Conservation (phyloP, 2,113 vertebrate species). For the Vireo altiloquus region DNA sequence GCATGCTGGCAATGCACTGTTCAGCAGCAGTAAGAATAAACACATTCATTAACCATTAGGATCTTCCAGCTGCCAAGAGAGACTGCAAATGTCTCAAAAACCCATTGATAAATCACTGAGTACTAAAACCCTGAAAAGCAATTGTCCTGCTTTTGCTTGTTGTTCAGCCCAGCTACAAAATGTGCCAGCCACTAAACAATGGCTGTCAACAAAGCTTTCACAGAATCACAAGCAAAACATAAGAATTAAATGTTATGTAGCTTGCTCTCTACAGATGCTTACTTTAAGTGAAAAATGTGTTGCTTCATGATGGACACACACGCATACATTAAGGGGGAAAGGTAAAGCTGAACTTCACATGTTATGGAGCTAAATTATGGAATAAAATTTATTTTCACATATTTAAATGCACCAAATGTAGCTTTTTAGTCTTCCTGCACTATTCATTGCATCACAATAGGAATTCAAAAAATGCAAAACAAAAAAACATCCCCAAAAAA, state of each 20-base stretch:
- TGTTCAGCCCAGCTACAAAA: slow-evolving; percentile 6
- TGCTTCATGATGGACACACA: background rate
- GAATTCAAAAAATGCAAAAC: background rate
- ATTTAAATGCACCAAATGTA: background rate
- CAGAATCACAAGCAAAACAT: background rate
- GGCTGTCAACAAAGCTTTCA: background rate
- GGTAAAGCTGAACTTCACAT: background rate
- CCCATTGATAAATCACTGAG: background rate
- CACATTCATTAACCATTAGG: slow-evolving; percentile 28
- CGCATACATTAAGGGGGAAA: background rate
- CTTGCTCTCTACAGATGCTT: background rate
- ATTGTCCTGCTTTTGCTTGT: background rate
- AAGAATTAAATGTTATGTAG: background rate
- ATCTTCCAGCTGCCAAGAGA: slow-evolving; percentile 29
- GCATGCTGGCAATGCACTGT: background rate
- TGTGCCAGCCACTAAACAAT: background rate
- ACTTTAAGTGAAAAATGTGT: background rate
- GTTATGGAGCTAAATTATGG: background rate
- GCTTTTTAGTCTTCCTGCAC: background rate
- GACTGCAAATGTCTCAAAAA: background rate
- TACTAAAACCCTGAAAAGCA: background rate
- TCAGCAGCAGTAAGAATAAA: slow-evolving; percentile 48
- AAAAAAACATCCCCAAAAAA: background rate
- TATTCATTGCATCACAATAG: background rate
- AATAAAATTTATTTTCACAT: background rate